Evolutionary conservation across 2,888 invertebrate genomes (phyloP).

Genomic region (Phorcus lineatus): DNA sequence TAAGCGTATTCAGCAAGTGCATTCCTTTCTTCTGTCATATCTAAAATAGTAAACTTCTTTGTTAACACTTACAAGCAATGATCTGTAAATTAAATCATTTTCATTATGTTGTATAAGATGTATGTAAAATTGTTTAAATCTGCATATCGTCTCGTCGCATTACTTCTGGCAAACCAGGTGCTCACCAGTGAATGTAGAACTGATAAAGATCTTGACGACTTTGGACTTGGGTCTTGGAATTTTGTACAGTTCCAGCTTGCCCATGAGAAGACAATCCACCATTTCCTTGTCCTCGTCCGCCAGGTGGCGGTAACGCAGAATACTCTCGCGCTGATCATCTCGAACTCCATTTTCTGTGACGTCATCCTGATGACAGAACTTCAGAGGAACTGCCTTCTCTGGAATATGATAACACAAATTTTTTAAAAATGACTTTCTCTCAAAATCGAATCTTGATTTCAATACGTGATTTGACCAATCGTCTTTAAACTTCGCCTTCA

Average conservation of each 20-base stretch:
- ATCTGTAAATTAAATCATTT: too few relatives aligned
- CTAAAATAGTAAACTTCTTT: slow-evolving; percentile 34
- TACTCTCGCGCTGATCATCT: slow-evolving; percentile 40
- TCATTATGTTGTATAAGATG: too few relatives aligned
- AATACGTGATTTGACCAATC: too few relatives aligned
- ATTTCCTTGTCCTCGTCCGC: slow-evolving; percentile 39
- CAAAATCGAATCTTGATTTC: too few relatives aligned
- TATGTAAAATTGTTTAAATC: too few relatives aligned
- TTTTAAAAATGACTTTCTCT: too few relatives aligned
- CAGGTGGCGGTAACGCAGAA: slow-evolving; percentile 52
- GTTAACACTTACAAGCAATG: neutral
- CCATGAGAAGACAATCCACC: slow-evolving; percentile 52
- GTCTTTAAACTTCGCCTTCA: too few relatives aligned
- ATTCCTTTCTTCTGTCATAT: slow-evolving; percentile 60
- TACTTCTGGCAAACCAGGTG: neutral
- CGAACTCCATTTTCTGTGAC: slow-evolving; percentile 45
- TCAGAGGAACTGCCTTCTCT: neutral
- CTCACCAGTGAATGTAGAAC: slow-evolving; percentile 96
- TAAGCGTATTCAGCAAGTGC: slow-evolving; percentile 57
- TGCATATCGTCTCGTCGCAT: neutral
- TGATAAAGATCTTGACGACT: slow-evolving; percentile 96
- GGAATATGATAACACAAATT: too few relatives aligned
- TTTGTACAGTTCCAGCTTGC: slow-evolving; percentile 78
- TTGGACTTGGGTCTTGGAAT: slow-evolving; percentile 96
- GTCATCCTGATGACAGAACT: slow-evolving; percentile 54